A percentile compares a stretch with the other conserved stretches of the same genome.
Conservation (phyloP, 2,113 vertebrate species). For the Saiga tatarica region DNA sequence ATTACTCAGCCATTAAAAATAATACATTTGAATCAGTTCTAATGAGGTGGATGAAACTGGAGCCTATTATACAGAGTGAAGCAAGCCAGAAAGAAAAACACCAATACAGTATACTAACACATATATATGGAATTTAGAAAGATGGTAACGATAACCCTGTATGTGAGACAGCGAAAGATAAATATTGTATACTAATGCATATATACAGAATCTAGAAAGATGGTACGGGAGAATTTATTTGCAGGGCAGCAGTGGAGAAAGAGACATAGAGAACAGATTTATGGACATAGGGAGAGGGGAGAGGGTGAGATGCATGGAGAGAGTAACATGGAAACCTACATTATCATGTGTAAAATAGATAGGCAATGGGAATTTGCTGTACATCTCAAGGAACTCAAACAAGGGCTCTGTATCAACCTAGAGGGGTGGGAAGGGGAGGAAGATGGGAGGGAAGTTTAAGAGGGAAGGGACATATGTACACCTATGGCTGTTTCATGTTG, state of each 20-base stretch:
- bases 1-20: no score
- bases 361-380: neutral
- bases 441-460: neutral
- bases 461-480: neutral
- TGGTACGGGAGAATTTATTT: neutral
- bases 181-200: neutral
- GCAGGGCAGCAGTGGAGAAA: neutral
- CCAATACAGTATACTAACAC: no score
- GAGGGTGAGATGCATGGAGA: neutral
- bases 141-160: no score
- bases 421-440: neutral
- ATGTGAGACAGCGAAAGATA: neutral
- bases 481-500: neutral
- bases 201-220: neutral
- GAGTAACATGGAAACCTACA: neutral
- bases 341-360: neutral
- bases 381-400: neutral
- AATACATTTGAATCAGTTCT: no score
- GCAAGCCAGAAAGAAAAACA: no score
- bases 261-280: neutral
- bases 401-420: neutral
- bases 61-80: no score
- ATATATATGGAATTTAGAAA: no score
- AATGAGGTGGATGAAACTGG: no score
- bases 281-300: neutral